Conservation (phyloP, 92 coral and sea anemone species). For the Palythoa grandis region DNA sequence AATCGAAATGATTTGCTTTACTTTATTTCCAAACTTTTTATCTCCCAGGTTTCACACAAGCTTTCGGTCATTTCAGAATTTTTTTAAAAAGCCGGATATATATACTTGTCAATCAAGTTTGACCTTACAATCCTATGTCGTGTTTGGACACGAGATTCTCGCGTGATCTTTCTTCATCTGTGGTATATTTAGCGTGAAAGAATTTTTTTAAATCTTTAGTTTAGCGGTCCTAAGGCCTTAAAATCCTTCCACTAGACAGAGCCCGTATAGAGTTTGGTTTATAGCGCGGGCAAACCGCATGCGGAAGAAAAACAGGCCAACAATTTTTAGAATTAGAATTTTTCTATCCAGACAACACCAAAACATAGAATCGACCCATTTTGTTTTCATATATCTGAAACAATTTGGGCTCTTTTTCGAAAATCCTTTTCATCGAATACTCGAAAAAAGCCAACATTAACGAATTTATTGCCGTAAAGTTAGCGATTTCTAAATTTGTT, state of each 20-base stretch:
- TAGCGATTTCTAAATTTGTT: conserved; percentile 25
- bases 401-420: background rate
- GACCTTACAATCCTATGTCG: background rate
- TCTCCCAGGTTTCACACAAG: background rate
- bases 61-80: background rate
- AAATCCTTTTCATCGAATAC: background rate
- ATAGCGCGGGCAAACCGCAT: background rate
- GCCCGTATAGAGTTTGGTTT: background rate
- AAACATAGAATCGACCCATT: background rate
- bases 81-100: background rate
- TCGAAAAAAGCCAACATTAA: background rate
- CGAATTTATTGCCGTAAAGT: background rate
- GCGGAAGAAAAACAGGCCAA: background rate
- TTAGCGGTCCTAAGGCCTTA: conserved; percentile 35
- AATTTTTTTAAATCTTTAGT: background rate
- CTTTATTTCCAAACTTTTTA: conserved; percentile 6
- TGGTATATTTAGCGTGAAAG: conserved; percentile 45
- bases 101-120: conserved; percentile 3
- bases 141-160: background rate
- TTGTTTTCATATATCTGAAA: background rate
- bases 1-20: background rate
- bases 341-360: background rate
- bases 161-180: conserved; percentile 44
- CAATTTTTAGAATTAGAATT: background rate
- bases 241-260: background rate